Evolutionary conservation across 2,113 vertebrate species (phyloP).

Genomic region (Narcine bancroftii): DNA sequence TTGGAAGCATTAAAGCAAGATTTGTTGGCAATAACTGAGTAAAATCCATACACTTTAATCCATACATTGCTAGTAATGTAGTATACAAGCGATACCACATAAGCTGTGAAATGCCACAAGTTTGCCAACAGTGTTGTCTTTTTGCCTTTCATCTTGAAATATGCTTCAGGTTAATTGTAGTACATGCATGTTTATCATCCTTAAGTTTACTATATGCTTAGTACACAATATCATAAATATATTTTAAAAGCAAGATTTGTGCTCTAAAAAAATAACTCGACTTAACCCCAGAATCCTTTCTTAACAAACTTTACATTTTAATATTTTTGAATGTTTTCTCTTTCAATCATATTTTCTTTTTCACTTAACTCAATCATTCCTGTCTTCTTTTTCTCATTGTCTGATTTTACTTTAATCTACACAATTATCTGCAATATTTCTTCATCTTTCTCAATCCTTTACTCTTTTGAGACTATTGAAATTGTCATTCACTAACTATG

Average conservation of each 20-base stretch:
- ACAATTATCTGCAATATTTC: not conserved
- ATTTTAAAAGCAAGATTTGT: not conserved
- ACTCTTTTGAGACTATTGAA: not conserved
- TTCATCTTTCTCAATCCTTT: not conserved
- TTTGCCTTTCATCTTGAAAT: not conserved
- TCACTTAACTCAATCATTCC: not conserved
- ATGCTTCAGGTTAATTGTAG: not conserved
- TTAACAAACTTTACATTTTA: no score
- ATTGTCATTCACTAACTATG: not conserved
- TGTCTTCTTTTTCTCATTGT: not conserved
- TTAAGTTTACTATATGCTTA: not conserved
- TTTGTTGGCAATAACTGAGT: not conserved
- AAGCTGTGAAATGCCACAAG: not conserved
- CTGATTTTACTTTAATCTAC: not conserved
- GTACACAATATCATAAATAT: not conserved
- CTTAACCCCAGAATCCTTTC: no score
- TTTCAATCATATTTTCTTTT: not conserved
- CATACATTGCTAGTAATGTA: not conserved
- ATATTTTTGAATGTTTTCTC: not conserved
- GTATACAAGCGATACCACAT: not conserved
- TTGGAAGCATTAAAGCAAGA: not conserved
- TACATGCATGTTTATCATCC: not conserved
- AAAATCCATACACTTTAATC: not conserved
- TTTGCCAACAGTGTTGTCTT: no score
- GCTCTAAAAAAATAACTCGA: not conserved